A percentile compares a stretch with the other conserved stretches of the same genome.
Evolutionary conservation across 2,113 vertebrate species (phyloP).

Genomic region (Lamprologus sp.): DNA sequence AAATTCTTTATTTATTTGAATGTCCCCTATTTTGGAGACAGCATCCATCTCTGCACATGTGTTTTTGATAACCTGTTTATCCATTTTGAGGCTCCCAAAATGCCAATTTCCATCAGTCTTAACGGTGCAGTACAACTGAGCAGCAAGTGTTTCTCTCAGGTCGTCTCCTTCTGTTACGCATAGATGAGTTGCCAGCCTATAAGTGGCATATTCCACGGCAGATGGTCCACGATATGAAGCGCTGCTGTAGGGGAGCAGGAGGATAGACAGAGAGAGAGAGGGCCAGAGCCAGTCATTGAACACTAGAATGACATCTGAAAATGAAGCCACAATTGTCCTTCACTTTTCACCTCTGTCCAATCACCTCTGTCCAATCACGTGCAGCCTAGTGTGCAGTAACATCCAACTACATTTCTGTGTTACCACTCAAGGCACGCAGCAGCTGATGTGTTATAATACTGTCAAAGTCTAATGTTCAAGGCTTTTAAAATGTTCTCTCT

Average conservation of each 20-base stretch:
- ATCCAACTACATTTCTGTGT: neutral
- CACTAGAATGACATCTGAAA: neutral
- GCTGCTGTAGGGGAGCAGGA: neutral
- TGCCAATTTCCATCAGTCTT: neutral
- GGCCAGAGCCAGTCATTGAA: neutral
- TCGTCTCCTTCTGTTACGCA: neutral
- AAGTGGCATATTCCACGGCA: conserved; percentile 1
- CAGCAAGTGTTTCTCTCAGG: neutral
- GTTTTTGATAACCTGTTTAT: neutral
- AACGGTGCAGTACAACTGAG: neutral
- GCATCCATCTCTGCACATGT: neutral
- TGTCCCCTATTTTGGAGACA: neutral
- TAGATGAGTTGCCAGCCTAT: neutral
- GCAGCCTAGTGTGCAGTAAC: neutral
- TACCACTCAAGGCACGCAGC: neutral
- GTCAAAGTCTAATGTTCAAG: neutral
- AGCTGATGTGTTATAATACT: neutral
- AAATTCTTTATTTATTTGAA: neutral
- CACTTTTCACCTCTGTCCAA: neutral
- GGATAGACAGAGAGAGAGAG: neutral
- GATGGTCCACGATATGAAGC: conserved; percentile 18
- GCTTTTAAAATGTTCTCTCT: neutral
- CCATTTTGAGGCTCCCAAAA: neutral
- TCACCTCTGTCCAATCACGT: neutral
- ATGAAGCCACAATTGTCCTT: neutral